These are phyloP conservation scores for Callosobruchus maculatus DNA, from an alignment of 2,888 invertebrate species.

Conservation along the genomic window DNA sequence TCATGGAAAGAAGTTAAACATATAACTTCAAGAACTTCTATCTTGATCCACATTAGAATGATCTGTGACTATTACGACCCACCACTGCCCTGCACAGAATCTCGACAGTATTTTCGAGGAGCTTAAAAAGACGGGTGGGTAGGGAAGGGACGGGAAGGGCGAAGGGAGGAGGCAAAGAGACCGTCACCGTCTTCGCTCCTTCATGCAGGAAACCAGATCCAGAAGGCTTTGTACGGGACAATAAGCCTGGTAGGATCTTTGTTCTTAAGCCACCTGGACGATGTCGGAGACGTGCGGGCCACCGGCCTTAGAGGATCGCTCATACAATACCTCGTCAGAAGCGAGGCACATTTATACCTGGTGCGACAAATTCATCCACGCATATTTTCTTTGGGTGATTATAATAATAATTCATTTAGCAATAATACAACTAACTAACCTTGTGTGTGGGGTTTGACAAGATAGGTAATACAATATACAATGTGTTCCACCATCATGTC, in stretches of 20 bases:
- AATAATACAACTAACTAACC: no score
- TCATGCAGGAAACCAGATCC: slow-evolving; percentile 31
- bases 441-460: no score
- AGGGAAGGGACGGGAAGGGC: slow-evolving; percentile 7
- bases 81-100: not conserved
- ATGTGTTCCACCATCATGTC: no score
- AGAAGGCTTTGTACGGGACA: slow-evolving; percentile 31
- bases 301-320: not conserved
- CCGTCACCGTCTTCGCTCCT: not conserved
- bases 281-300: not conserved
- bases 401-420: no score
- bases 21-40: no score
- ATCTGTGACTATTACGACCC: not conserved
- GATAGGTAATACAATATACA: no score
- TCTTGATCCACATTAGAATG: not conserved
- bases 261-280: slow-evolving; percentile 37
- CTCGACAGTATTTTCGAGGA: not conserved
- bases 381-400: not conserved
- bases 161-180: not conserved
- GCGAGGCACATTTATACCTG: not conserved
- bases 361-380: not conserved
- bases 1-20: no score
- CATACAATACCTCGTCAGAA: not conserved
- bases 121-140: not conserved
- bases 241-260: slow-evolving; percentile 34